Percentiles rank a stretch among this genome's conserved stretches.
Conservation (phyloP, 1,140 invertebrate species). For the Hermatobates lingyangjiaoensis region DNA sequence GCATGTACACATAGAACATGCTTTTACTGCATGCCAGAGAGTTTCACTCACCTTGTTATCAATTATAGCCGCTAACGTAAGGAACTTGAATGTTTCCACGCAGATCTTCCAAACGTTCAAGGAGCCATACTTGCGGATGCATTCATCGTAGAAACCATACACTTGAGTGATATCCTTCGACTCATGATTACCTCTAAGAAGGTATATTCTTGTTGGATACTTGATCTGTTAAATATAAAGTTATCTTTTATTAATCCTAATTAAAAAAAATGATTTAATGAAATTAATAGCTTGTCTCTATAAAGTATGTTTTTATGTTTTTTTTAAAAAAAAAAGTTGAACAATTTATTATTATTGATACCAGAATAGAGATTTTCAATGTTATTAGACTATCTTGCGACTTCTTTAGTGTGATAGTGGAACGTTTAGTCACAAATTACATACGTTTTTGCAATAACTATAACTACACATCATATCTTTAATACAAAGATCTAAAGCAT, state of each 20-base stretch:
- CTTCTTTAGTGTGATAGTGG: too few species aligned
- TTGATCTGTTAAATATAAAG: constrained; percentile 46
- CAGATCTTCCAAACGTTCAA: constrained; percentile 97
- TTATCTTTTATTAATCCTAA: not conserved
- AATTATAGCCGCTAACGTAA: constrained; percentile 93
- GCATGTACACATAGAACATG: too few species aligned
- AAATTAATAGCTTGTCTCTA: not conserved
- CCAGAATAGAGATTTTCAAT: too few species aligned
- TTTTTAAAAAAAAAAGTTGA: not conserved
- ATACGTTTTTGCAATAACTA: too few species aligned
- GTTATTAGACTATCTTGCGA: too few species aligned
- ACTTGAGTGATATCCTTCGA: constrained; percentile 98
- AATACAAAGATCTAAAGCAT: too few species aligned
- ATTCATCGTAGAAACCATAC: constrained; percentile 99
- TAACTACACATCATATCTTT: too few species aligned
- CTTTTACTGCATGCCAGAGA: too few species aligned
- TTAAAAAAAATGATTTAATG: not conserved
- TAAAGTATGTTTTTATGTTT: not conserved
- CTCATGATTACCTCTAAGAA: constrained; percentile 92
- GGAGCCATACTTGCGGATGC: constrained; percentile 93
- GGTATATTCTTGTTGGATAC: constrained; percentile 94
- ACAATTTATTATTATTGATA: too few species aligned
- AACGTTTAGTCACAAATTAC: too few species aligned
- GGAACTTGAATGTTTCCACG: constrained; percentile 98
- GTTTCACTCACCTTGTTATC: constrained; percentile 89